Evolutionary conservation across 2,888 invertebrate species (phyloP).

Genomic region (Conomelus anceps): DNA sequence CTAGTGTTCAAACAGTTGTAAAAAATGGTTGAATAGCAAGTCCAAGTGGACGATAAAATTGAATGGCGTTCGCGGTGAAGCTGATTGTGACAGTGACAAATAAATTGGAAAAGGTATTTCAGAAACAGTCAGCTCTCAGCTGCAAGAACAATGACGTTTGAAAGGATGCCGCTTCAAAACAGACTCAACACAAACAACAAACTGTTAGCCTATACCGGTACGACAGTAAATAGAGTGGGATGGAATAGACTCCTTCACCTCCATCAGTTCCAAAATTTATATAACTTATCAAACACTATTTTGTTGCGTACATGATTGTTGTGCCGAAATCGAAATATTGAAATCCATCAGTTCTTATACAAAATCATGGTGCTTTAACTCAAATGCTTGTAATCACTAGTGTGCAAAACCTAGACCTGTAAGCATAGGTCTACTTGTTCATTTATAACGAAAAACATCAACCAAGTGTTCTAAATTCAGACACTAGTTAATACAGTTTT

Average conservation of each 20-base stretch:
- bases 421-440: no score
- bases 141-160: neutral
- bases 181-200: neutral
- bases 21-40: neutral
- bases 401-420: no score
- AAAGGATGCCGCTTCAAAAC: neutral
- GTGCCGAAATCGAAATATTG: no score
- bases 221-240: neutral
- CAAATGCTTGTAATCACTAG: no score
- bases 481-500: no score
- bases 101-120: neutral
- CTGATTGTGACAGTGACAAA: neutral
- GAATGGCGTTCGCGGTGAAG: neutral
- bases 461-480: no score
- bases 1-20: neutral
- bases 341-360: no score
- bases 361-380: no score
- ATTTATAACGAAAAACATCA: no score
- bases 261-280: no score
- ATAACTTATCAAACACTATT: no score
- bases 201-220: neutral
- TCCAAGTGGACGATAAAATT: neutral
- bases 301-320: no score
- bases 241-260: neutral
- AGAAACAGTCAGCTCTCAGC: neutral